Conservation (phyloP, 2,888 invertebrate species). For the Oxyteleia sp. region DNA sequence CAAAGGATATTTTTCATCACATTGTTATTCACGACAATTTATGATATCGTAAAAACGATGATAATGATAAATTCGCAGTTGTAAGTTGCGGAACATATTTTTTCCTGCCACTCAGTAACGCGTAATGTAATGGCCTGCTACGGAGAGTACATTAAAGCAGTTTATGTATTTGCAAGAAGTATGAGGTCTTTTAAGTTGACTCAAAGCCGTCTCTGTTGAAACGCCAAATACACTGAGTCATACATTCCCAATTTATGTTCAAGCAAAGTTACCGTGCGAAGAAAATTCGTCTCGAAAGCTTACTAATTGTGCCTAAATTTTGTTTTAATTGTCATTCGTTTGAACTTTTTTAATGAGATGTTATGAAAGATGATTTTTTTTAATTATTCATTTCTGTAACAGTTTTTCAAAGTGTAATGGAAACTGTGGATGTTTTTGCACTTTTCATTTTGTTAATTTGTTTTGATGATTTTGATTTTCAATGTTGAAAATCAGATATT, state of each 20-base stretch:
- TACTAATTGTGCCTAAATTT: too few relatives aligned
- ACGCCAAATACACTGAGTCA: slow-evolving; percentile 56
- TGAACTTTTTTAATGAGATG: too few relatives aligned
- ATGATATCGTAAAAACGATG: slow-evolving; percentile 38
- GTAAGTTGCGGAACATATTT: slow-evolving; percentile 40
- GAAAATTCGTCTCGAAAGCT: slow-evolving; percentile 13
- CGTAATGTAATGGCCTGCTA: slow-evolving; percentile 76
- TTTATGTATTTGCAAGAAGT: slow-evolving; percentile 73
- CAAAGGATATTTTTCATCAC: slow-evolving; percentile 11
- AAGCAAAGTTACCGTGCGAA: slow-evolving; percentile 12
- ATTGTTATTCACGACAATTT: slow-evolving; percentile 17
- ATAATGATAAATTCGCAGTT: slow-evolving; percentile 42
- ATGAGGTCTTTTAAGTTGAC: slow-evolving; percentile 76
- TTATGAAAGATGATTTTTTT: too few relatives aligned
- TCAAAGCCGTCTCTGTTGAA: slow-evolving; percentile 73
- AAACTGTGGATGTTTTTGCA: too few relatives aligned
- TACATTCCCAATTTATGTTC: slow-evolving; percentile 52
- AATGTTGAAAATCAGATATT: too few relatives aligned
- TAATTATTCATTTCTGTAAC: too few relatives aligned
- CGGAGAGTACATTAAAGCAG: slow-evolving; percentile 76
- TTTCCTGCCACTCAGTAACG: slow-evolving; percentile 57
- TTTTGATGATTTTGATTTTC: too few relatives aligned
- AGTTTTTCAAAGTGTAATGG: too few relatives aligned
- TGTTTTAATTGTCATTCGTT: too few relatives aligned
- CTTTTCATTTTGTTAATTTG: too few relatives aligned